Base-by-base conservation (phyloP, 2,888 invertebrate species). In the Agonum fuliginosum region DNA sequence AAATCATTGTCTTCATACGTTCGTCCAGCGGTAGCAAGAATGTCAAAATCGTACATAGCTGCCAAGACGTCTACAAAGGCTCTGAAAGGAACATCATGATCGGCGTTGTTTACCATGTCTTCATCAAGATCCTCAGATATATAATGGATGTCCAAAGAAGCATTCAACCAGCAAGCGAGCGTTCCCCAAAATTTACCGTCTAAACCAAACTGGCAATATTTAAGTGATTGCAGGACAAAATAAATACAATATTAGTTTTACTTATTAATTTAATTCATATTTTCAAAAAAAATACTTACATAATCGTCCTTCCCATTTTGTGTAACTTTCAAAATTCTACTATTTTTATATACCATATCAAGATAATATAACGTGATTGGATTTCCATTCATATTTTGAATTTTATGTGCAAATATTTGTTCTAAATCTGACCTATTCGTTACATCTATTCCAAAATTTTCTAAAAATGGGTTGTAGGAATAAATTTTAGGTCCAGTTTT, bases 101-200 rank as follows among this genome's bases (percentile, higher is more conserved):
- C 58, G 2, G 77, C 70, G 12, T 41, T 58, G n/a, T 70, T 54
- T n/a, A 70, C 12, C 54, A 72, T 54, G 20, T 70, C 54, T 0
- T 24, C 27, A 14, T 10, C 6, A 22, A 77, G 27, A 54, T 77
- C 77, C 0, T 69, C 69, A 6, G 77, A 58, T 17, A 77, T 12
- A 0, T 2, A 5, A 37, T 77, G 77, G 24, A 70, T 51, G 8
- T 70, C 70, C 8, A 77, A 10, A 24, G 51, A 19, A 17, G 69
- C 77, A 17, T 77, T 77, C 12, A 77, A 6, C 24, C 37, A 20
- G 1, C 70, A 2, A 24, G 54, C 69, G 0, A 70, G 3, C 0
- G 70, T 77, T 24, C 24, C 58, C 22, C 51, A 77, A 54, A 70
- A 77, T 54, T 69, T 69, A 0, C 77, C 77, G 34, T 77, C 77